phyloP scores from a whole-genome alignment of 2,797 vertebrate species.

The Helostoma temminkii region DNA sequence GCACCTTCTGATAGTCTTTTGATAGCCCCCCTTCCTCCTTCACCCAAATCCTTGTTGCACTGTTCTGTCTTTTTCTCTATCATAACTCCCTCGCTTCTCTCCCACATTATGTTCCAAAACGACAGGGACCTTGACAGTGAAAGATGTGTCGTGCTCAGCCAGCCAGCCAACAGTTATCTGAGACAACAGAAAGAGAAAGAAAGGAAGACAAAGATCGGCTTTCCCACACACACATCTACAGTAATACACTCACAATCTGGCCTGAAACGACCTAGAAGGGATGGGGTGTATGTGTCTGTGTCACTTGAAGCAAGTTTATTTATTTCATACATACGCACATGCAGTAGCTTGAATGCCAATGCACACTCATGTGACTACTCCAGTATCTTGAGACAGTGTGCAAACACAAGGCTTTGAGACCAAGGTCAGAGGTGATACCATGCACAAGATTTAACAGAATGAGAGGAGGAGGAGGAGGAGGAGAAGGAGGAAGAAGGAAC shows the following conservation, averaged over 20 bases:
- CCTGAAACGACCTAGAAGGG: conserved; percentile 63
- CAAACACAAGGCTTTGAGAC: conserved; percentile 49
- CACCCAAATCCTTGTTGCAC: conserved; percentile 36
- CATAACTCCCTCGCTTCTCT: conserved; percentile 61
- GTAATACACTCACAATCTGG: conserved; percentile 43
- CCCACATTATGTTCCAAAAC: conserved; percentile 57
- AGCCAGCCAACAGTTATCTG: conserved; percentile 69
- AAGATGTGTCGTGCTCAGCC: conserved; percentile 57
- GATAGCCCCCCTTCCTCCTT: conserved; percentile 10
- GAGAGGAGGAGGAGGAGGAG: conserved; percentile 26
- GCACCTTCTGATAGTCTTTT: conserved; percentile 65
- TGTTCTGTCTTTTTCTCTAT: conserved; percentile 53
- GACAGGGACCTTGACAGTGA: conserved; percentile 70
- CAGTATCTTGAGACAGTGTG: conserved; percentile 44
- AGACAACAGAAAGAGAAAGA: conserved; percentile 69
- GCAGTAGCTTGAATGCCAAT: conserved; percentile 29
- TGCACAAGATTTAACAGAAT: conserved; percentile 21
- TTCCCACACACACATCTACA: conserved; percentile 57
- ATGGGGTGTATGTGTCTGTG: conserved; percentile 4
- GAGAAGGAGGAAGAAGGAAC: conserved; percentile 2
- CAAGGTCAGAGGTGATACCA: conserved; percentile 73
- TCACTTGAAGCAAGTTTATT: conserved; percentile 26
- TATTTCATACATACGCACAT: conserved; percentile 44
- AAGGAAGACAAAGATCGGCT: conserved; percentile 66
- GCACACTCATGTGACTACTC: conserved; percentile 58